Conservation (phyloP, 92 coral and sea anemone species). For the Zoanthus sansibaricus region DNA sequence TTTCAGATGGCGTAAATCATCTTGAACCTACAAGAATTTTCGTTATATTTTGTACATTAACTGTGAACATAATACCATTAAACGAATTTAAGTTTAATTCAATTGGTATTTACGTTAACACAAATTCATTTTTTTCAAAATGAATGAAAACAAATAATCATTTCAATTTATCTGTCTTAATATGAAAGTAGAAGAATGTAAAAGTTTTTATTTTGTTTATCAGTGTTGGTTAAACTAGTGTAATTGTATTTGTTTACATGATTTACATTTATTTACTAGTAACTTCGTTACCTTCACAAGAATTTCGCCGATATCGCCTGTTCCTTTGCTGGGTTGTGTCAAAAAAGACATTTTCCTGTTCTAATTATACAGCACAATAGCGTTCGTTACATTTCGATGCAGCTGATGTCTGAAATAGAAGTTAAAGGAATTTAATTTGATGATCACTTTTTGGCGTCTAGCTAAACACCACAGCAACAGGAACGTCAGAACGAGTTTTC, state of each 20-base stretch:
- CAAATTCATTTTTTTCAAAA: background rate
- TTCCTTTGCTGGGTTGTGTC: slow-evolving; percentile 76
- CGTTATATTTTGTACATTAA: background rate
- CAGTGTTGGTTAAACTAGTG: background rate
- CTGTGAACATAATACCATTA: background rate
- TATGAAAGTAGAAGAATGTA: background rate
- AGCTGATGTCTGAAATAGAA: background rate
- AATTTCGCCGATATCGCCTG: slow-evolving; percentile 93
- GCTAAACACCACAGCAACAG: slow-evolving; percentile 29
- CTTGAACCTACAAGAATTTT: slow-evolving; percentile 78
- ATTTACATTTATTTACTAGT: too few relatives aligned
- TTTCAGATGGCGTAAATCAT: slow-evolving; percentile 95
- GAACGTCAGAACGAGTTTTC: background rate
- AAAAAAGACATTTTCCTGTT: slow-evolving; percentile 82
- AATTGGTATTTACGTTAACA: background rate
- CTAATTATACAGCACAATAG: background rate
- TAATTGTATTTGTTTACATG: background rate
- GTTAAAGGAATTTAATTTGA: background rate
- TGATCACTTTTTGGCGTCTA: background rate
- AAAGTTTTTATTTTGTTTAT: background rate
- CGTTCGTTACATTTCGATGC: background rate
- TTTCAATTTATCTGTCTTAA: background rate
- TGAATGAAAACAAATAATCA: background rate
- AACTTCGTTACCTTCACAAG: slow-evolving; percentile 86
- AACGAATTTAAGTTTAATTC: background rate